A percentile compares a stretch with the other conserved stretches of the same genome.
phyloP scores from a whole-genome alignment of 2,888 invertebrate species.

The Eristalinus aeneus region DNA sequence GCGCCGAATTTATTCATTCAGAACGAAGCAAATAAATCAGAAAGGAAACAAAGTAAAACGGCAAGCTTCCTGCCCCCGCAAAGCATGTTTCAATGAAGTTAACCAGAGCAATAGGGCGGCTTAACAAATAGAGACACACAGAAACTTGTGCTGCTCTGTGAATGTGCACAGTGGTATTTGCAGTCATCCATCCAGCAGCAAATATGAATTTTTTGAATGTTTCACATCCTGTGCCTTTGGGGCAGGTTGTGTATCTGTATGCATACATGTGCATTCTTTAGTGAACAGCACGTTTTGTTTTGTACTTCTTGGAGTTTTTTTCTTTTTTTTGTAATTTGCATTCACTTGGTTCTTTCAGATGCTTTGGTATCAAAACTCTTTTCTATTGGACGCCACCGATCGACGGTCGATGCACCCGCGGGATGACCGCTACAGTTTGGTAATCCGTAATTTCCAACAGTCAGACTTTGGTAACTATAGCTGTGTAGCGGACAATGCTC shows the following conservation, averaged over 20 bases:
- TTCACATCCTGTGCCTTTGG: constrained; percentile 8
- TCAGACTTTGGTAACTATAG: constrained; percentile 85
- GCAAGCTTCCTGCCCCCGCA: constrained; percentile 26
- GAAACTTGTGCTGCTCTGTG: constrained; percentile 8
- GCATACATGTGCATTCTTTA: neutral
- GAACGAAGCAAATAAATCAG: constrained; percentile 45
- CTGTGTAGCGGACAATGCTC: constrained; percentile 82
- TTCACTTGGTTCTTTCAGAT: constrained; percentile 80
- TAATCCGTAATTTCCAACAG: constrained; percentile 83
- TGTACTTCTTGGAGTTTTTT: neutral
- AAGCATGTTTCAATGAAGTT: constrained; percentile 43
- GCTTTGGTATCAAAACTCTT: constrained; percentile 85
- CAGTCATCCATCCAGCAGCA: constrained; percentile 25
- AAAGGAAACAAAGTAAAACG: constrained; percentile 35
- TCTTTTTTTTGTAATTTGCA: constrained; percentile 3
- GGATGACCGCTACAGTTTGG: constrained; percentile 83
- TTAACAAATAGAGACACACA: constrained; percentile 28
- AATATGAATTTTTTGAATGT: constrained; percentile 51
- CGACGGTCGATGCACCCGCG: constrained; percentile 83
- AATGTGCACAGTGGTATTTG: constrained; percentile 15
- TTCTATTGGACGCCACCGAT: constrained; percentile 84
- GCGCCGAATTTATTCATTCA: constrained; percentile 33
- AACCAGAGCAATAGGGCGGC: neutral
- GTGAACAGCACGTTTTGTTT: neutral
- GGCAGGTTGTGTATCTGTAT: neutral